Base-by-base conservation (phyloP, 2,113 vertebrate species). In the Spea bombifrons region DNA sequence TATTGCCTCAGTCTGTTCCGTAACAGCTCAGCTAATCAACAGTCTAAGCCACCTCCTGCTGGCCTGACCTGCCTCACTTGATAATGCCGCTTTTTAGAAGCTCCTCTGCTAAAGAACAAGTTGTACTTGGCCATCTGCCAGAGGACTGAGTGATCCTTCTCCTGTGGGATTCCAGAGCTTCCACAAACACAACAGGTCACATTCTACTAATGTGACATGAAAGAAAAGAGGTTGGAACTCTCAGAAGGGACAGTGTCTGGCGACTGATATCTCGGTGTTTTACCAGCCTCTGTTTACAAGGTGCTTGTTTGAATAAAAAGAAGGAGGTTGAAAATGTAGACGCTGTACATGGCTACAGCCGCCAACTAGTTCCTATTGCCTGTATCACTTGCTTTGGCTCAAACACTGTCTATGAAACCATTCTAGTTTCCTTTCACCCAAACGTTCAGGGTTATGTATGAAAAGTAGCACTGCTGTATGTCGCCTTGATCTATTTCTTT, bases 161-260 rank as follows among this genome's bases (percentile, higher is more conserved):
- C 86, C 81, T 80, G 74, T 0, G n/a, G 84, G 87, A 89, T 85
- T 86, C 86, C 83, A 86, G 61, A 85, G 82, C 85, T 84, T 86
- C 82, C 85, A 85, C 81, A 87, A 84, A 89, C 75, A 87, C 80
- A 85, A 74, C 73, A 80, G 85, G 88, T 71, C 86, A 84, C 85
- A 85, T 89, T 86, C 63, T 80, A 68, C 72, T 76, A 86, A 87
- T 80, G 75, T 84, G 16, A 75, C 85, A 76, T 86, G 81, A 85
- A 87, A 84, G 85, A 81, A 85, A 83, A 87, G 73, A 84, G 69
- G 83, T 17, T 83, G 76, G 84, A 85, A 88, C 86, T 84, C 70
- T 84, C 82, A 73, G 66, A 75, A 79, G 83, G 86, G 83, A 85
- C 82, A 83, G 0, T 83, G 83, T 66, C 78, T 82, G 79, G 76